Evolutionary conservation across 2,888 invertebrate genomes (phyloP), one percentile per base, ranked within the genome.

Genomic region (Monopis laevigella): DNA sequence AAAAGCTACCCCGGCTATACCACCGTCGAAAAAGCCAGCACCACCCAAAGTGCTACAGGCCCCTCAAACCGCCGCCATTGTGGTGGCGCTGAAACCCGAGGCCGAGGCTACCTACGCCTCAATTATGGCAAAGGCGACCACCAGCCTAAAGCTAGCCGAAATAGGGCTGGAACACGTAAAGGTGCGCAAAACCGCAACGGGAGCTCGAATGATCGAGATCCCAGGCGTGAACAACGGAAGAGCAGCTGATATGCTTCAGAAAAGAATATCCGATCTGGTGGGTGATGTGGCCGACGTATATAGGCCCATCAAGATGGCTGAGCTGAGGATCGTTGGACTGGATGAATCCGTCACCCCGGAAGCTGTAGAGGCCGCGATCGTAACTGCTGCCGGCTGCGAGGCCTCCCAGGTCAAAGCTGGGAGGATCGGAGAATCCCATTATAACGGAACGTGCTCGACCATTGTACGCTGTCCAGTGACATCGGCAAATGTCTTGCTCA

Each of bases 341-440:
- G 43, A 40, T 26, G 43, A 43, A n/a, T 40, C 43, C n/a, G 45
- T 28, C 14, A 34, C 43, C n/a, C 30, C 8, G 2, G 40, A 29
- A 8, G 29, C 26, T 1, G 40, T 45, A 2, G 21, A 21, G 8
- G 40, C 36, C 4, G 40, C 27, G 5, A 26, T 42, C 3, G 39
- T 36, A 4, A 11, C 7, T 8, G 10, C 11, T 6, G 38, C 41
- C 2, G 24, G 21, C 8, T 44, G 41, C 12, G 8, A 19, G 5
- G 16, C 21, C 2, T 24, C 18, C 14, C 17, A 12, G 12, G 24
- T 41, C 2, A 40, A 29, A 26, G 43, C n/a, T 3, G 27, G 39
- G 4, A 10, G 11, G 2, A 21, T 42, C 2, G 38, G 27, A 11
- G 4, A 24, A 1, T 30, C 38, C 2, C 30, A 32, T 1, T n/a